Evolutionary conservation across 2,113 vertebrate genomes (phyloP).

Genomic region (Struthidea cinerea): DNA sequence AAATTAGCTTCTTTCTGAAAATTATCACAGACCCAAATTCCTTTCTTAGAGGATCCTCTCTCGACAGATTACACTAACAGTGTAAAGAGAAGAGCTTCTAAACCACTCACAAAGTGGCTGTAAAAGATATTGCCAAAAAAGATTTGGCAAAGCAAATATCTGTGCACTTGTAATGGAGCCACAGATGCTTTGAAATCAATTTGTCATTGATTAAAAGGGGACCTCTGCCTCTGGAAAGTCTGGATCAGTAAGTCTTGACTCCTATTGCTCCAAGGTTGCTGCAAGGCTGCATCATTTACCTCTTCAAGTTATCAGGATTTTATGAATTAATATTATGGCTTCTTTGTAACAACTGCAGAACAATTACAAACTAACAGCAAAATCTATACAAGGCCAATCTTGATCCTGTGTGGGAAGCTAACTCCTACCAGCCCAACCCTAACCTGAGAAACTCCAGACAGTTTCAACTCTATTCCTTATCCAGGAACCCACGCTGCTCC

Average conservation of each 20-base stretch:
- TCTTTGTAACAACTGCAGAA: background rate
- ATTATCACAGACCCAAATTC: background rate
- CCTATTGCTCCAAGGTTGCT: background rate
- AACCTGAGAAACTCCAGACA: background rate
- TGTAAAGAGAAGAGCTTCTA: background rate
- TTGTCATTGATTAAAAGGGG: background rate
- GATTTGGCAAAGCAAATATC: background rate
- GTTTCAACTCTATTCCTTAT: background rate
- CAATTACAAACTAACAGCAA: background rate
- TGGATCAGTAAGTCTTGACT: background rate
- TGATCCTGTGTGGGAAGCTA: background rate
- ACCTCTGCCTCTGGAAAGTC: background rate
- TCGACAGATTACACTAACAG: background rate
- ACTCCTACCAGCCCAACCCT: background rate
- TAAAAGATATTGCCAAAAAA: too few relatives aligned
- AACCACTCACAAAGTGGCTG: background rate
- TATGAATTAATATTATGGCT: background rate
- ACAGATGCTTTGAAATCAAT: background rate
- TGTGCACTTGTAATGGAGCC: background rate
- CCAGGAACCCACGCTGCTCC: fast-evolving
- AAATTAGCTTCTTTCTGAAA: background rate
- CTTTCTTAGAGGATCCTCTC: background rate
- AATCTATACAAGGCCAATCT: background rate
- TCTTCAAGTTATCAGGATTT: background rate
- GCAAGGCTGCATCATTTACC: background rate